These are phyloP conservation scores for Pyrrhia umbra DNA, from an alignment of 2,888 invertebrate species.

Conservation along the genomic window DNA sequence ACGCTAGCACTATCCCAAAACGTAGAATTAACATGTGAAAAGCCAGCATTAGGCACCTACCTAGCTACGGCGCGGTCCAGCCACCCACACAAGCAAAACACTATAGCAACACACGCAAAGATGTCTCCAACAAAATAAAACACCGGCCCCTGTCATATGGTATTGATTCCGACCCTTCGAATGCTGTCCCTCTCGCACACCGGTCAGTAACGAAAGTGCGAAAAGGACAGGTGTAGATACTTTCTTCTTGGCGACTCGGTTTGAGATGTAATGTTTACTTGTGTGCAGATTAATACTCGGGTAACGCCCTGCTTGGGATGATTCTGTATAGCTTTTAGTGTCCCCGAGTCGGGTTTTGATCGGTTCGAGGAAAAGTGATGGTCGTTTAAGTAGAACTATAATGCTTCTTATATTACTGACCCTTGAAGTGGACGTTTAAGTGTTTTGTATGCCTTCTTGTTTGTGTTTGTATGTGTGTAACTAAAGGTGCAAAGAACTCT, in stretches of 20 bases:
- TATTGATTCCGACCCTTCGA: slow-evolving; percentile 85
- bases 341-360: slow-evolving; percentile 56
- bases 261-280: slow-evolving; percentile 77
- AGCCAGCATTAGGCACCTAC: slow-evolving; percentile 51
- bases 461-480: slow-evolving; percentile 28
- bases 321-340: slow-evolving; percentile 59
- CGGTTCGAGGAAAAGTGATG: slow-evolving; percentile 58
- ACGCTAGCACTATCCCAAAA: slow-evolving; percentile 38
- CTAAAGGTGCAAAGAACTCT: slow-evolving; percentile 46
- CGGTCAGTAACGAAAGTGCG: slow-evolving; percentile 64
- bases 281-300: slow-evolving; percentile 79
- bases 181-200: slow-evolving; percentile 70
- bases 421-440: slow-evolving; percentile 37
- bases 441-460: slow-evolving; percentile 44
- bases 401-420: slow-evolving; percentile 49
- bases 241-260: slow-evolving; percentile 70
- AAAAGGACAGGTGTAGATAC: slow-evolving; percentile 72
- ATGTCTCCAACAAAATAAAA: slow-evolving; percentile 86
- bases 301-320: slow-evolving; percentile 75
- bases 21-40: slow-evolving; percentile 60
- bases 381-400: slow-evolving; percentile 50
- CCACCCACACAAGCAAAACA: slow-evolving; percentile 61
- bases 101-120: slow-evolving; percentile 67
- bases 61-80: slow-evolving; percentile 51
- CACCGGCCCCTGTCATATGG: slow-evolving; percentile 82